Percentiles rank a stretch among this genome's conserved stretches.
phyloP scores from a whole-genome alignment of 2,113 vertebrate genomes.

The Colinus virginianus region DNA sequence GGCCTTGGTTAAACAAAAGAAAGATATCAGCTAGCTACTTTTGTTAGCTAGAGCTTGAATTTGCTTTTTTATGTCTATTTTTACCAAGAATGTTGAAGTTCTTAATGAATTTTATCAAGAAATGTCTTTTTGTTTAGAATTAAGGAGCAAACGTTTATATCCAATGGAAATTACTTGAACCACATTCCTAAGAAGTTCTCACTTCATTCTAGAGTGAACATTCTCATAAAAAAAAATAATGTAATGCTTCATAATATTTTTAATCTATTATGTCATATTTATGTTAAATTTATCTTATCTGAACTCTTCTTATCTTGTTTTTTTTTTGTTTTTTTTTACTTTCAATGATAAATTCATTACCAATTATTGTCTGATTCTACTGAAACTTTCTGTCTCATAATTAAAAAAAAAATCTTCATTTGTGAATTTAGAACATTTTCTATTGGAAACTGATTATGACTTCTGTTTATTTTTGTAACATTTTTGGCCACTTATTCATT shows the following conservation, averaged over 20 bases:
- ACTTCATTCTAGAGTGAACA: slow-evolving; percentile 12
- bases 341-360: background rate
- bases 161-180: slow-evolving; percentile 24
- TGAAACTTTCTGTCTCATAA: background rate
- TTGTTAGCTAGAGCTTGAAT: background rate
- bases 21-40: background rate
- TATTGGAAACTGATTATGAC: background rate
- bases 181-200: background rate
- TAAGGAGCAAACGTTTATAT: slow-evolving; percentile 3
- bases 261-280: background rate
- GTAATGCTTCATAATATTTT: background rate
- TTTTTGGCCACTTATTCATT: background rate
- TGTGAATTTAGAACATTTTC: background rate
- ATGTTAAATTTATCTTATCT: background rate
- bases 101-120: slow-evolving; percentile 2
- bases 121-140: slow-evolving; percentile 24
- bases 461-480: background rate
- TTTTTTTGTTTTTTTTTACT: slow-evolving; percentile 42
- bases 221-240: background rate
- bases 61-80: background rate
- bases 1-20: background rate
- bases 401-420: background rate
- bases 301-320: background rate
- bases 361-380: background rate
- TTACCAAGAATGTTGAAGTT: background rate